These are phyloP conservation scores for Agriopis aurantiaria DNA, from an alignment of 2,888 invertebrate genomes.

Conservation along the genomic window DNA sequence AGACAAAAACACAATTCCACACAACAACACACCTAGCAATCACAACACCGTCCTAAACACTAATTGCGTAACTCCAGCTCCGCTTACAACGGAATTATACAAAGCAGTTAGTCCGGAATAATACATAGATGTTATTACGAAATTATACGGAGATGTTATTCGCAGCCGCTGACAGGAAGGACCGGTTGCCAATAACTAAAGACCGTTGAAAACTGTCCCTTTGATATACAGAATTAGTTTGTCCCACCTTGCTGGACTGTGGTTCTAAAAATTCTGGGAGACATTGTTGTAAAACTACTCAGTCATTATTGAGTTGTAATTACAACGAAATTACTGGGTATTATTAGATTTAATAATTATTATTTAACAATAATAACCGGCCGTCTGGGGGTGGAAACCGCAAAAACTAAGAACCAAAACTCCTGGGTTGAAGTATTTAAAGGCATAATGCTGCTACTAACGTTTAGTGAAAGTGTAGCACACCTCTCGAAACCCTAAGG, in stretches of 20 bases:
- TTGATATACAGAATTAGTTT: conserved; percentile 71
- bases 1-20: conserved; percentile 3
- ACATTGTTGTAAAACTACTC: too few species aligned
- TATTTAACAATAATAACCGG: too few species aligned
- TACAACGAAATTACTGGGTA: too few species aligned
- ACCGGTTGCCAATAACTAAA: conserved; percentile 54
- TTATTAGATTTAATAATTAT: too few species aligned
- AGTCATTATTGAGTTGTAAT: too few species aligned
- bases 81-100: conserved; percentile 22
- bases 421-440: too few species aligned
- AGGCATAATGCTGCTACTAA: too few species aligned
- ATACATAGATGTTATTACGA: conserved; percentile 22
- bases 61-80: conserved; percentile 13
- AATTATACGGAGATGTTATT: conserved; percentile 41
- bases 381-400: too few species aligned
- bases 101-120: conserved; percentile 21
- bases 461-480: too few species aligned
- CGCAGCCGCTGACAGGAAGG: conserved; percentile 46
- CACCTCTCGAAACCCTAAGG: too few species aligned
- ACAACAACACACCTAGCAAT: conserved; percentile 11
- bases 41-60: conserved; percentile 14
- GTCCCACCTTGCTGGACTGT: conserved; percentile 54
- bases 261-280: conserved; percentile 51
- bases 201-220: conserved; percentile 53
- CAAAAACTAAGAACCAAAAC: too few species aligned